These are phyloP conservation scores for Oryzias curvinotus DNA, from an alignment of 2,113 vertebrate species.

Conservation along the genomic window DNA sequence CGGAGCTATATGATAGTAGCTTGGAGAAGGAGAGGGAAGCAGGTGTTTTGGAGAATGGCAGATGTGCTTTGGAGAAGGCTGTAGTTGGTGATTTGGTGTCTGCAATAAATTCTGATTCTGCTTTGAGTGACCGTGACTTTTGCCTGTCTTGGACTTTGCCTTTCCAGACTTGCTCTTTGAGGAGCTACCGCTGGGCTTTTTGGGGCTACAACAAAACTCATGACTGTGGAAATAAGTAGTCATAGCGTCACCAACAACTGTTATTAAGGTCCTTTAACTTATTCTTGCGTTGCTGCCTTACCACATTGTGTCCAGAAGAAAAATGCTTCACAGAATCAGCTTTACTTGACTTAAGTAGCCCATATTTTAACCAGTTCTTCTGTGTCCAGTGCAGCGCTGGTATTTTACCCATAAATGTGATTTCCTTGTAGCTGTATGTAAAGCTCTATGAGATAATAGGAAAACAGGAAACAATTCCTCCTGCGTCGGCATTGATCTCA, in stretches of 20 bases:
- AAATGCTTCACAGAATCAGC: constrained; percentile 33
- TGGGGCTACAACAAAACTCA: constrained; percentile 73
- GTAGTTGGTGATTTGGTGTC: constrained; percentile 51
- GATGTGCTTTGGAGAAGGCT: constrained; percentile 28
- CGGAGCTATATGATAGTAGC: constrained; percentile 70
- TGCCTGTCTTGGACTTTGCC: constrained; percentile 59
- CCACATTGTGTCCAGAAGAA: constrained; percentile 14
- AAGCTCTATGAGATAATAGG: constrained; percentile 9
- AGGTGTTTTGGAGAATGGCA: constrained; percentile 48
- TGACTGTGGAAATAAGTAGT: constrained; percentile 75
- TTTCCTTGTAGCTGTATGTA: neutral
- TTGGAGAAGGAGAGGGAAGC: constrained; percentile 64
- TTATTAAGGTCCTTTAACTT: neutral
- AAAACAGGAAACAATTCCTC: constrained; percentile 2
- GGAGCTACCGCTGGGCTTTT: constrained; percentile 63
- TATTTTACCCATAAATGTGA: neutral
- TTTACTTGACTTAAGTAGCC: constrained; percentile 57
- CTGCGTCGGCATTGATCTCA: neutral
- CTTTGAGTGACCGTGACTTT: constrained; percentile 53
- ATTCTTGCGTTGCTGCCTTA: constrained; percentile 10
- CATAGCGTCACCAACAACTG: constrained; percentile 55
- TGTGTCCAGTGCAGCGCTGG: constrained; percentile 12
- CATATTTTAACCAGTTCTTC: constrained; percentile 32
- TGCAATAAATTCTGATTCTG: constrained; percentile 67
- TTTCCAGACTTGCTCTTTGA: constrained; percentile 56